A percentile compares a stretch with the other conserved stretches of the same genome.
phyloP scores from a whole-genome alignment of 2,113 vertebrate species.

The Oxyruncus cristatus region DNA sequence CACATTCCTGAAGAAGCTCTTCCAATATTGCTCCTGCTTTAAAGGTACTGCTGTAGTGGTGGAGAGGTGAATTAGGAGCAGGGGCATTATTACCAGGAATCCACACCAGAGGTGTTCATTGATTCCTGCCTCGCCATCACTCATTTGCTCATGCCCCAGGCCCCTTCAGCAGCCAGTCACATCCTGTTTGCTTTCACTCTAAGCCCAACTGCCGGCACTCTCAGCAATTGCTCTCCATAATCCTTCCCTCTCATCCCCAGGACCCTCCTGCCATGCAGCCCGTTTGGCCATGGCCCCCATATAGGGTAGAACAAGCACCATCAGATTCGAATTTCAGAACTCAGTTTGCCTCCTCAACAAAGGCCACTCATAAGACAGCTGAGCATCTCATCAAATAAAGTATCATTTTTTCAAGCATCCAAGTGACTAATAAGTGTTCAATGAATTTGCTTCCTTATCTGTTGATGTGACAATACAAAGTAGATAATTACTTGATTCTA shows the following conservation, averaged over 20 bases:
- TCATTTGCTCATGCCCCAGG: no score
- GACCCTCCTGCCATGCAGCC: neutral
- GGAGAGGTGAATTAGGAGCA: neutral
- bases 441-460: neutral
- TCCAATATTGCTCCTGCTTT: neutral
- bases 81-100: no score
- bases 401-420: neutral
- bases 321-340: neutral
- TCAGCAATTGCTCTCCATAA: neutral
- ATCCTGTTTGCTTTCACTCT: neutral
- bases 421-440: neutral
- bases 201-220: neutral
- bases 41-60: neutral
- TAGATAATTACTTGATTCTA: fast-evolving
- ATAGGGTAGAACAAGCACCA: fast-evolving
- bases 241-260: neutral
- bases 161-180: neutral
- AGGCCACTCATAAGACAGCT: neutral
- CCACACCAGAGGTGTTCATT: neutral
- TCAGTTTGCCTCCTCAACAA: neutral
- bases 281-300: fast-evolving
- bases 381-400: neutral
- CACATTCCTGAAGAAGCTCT: neutral
- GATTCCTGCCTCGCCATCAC: neutral
- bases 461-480: neutral